Evolutionary conservation across 2,797 vertebrate species (phyloP).

Genomic region (Gambusia yucatana): DNA sequence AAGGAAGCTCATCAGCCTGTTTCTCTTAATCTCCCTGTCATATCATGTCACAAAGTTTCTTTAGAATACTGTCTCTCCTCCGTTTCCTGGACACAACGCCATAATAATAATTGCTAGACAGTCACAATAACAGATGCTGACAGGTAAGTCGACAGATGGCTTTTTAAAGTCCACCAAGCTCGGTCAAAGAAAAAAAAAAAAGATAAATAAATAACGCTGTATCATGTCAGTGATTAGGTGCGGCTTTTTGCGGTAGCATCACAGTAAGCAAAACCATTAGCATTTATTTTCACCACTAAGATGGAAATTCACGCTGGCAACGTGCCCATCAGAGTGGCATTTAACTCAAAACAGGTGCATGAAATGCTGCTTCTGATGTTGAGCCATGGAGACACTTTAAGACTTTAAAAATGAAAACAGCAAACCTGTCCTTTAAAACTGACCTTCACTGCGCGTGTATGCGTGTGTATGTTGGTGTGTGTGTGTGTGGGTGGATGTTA

Average conservation of each 20-base stretch:
- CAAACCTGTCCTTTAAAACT: constrained; percentile 65
- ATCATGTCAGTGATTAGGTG: constrained; percentile 60
- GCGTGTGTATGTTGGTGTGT: constrained; percentile 9
- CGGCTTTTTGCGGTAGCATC: constrained; percentile 50
- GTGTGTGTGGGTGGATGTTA: constrained; percentile 5
- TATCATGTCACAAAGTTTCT: constrained; percentile 44
- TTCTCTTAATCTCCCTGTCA: constrained; percentile 59
- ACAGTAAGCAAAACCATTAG: constrained; percentile 51
- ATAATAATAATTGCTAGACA: constrained; percentile 57
- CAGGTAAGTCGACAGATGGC: constrained; percentile 72
- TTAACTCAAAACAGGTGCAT: constrained; percentile 66
- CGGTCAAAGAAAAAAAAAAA: constrained; percentile 16
- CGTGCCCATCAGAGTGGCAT: constrained; percentile 51
- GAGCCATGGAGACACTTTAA: constrained; percentile 44
- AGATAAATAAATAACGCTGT: constrained; percentile 55
- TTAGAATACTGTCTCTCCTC: constrained; percentile 47
- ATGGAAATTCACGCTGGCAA: constrained; percentile 57
- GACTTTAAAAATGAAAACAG: constrained; percentile 52
- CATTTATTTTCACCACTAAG: constrained; percentile 60
- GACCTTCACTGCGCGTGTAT: constrained; percentile 54
- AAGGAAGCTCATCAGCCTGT: constrained; percentile 42
- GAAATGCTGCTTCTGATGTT: constrained; percentile 52
- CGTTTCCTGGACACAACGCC: constrained; percentile 48
- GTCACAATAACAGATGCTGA: constrained; percentile 65
- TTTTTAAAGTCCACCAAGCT: constrained; percentile 64